phyloP scores from a whole-genome alignment of 2,888 invertebrate species.

The Andrena trimmerana region DNA sequence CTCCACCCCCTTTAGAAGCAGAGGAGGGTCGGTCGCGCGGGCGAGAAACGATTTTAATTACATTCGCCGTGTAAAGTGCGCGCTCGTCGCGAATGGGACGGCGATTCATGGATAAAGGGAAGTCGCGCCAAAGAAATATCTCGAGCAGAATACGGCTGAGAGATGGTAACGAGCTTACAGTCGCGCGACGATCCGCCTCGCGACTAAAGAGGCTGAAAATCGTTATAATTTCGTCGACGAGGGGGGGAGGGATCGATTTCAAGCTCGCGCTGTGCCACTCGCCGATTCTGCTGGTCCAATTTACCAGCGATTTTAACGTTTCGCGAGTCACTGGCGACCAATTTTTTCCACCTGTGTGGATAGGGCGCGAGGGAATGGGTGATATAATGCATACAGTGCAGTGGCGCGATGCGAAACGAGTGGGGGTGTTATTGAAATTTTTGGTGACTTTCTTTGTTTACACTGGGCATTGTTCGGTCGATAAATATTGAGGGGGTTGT shows the following conservation, averaged over 20 bases:
- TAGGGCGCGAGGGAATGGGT: too few relatives aligned
- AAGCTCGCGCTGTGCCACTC: conserved; percentile 29
- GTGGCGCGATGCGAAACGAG: not conserved
- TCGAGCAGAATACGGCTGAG: conserved; percentile 9
- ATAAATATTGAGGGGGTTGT: too few relatives aligned
- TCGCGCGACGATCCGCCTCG: conserved; percentile 26
- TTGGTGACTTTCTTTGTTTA: too few relatives aligned
- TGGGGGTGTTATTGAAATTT: not conserved
- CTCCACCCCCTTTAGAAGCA: not conserved
- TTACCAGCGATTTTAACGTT: conserved; percentile 49
- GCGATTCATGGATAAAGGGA: conserved; percentile 23
- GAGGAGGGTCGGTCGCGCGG: not conserved
- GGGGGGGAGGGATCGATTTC: conserved; percentile 20
- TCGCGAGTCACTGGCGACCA: not conserved
- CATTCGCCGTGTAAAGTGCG: conserved; percentile 27
- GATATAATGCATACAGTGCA: not conserved
- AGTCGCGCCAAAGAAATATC: conserved; percentile 39
- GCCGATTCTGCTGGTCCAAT: conserved; percentile 42
- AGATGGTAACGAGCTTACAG: conserved; percentile 30
- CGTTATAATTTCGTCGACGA: conserved; percentile 40
- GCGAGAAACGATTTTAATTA: conserved; percentile 47
- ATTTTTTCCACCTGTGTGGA: conserved; percentile 2
- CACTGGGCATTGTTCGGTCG: not conserved
- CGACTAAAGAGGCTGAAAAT: conserved; percentile 31
- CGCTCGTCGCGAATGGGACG: conserved; percentile 11